phyloP scores from a whole-genome alignment of 2,113 vertebrate species.

The Pogonocichla stellata region DNA sequence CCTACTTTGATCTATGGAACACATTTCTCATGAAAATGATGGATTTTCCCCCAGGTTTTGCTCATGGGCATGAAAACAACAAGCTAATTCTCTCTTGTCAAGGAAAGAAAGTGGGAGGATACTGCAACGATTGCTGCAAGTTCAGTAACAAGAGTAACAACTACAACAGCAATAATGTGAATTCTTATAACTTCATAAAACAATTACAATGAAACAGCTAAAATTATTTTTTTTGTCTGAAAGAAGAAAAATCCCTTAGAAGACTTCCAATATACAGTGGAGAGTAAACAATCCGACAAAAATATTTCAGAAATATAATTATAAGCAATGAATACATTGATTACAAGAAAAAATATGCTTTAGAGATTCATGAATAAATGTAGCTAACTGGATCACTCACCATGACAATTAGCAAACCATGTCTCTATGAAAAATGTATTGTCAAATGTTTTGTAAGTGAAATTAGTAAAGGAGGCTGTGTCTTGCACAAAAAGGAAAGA shows the following conservation, averaged over 20 bases:
- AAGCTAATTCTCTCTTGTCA: neutral
- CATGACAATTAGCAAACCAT: slow-evolving; percentile 33
- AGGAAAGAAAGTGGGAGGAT: neutral
- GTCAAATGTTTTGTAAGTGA: neutral
- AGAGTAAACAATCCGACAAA: neutral
- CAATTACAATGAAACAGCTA: neutral
- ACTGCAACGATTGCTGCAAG: neutral
- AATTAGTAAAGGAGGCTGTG: neutral
- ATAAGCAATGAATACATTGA: neutral
- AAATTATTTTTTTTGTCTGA: neutral
- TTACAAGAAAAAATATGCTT: slow-evolving; percentile 41
- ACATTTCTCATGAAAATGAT: neutral
- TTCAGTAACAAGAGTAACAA: neutral
- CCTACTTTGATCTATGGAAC: neutral
- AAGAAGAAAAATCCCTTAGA: neutral
- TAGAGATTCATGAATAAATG: slow-evolving; percentile 37
- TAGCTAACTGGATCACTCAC: slow-evolving; percentile 48
- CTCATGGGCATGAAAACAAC: neutral
- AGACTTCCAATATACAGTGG: neutral
- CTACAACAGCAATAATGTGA: neutral
- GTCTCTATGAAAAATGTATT: slow-evolving; percentile 29
- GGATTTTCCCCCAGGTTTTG: neutral
- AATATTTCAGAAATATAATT: neutral
- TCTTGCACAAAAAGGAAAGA: neutral
- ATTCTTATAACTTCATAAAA: neutral